Evolutionary conservation across 1,140 invertebrate genomes (phyloP).

Genomic region (Asbolus verrucosus): DNA sequence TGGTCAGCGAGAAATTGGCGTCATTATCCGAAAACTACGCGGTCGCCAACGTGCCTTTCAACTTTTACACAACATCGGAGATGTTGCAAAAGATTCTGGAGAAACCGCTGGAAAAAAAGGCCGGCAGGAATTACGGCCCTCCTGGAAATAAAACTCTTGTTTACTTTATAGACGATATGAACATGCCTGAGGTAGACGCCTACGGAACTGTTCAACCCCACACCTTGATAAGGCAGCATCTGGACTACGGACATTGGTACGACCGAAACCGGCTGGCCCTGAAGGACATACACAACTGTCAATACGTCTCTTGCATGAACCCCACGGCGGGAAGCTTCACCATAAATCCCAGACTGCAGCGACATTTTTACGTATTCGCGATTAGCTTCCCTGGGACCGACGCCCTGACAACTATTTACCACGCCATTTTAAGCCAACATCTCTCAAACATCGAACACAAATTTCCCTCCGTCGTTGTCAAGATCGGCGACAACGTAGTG

Average conservation of each 20-base stretch:
- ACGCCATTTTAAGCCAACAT: conserved; percentile 89
- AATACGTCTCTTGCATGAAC: conserved; percentile 98
- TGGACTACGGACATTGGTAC: conserved; percentile 97
- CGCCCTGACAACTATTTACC: conserved; percentile 90
- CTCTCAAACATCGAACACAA: conserved; percentile 83
- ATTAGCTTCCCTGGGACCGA: conserved; percentile 91
- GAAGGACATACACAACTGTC: conserved; percentile 97
- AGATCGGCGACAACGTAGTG: conserved; percentile 78
- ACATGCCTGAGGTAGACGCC: conserved; percentile 94
- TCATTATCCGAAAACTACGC: conserved; percentile 88
- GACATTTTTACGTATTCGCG: conserved; percentile 95
- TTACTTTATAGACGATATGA: conserved; percentile 98
- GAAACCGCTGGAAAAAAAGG: conserved; percentile 97
- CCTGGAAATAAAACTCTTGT: conserved; percentile 94
- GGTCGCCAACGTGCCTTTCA: conserved; percentile 93
- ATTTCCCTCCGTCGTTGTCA: conserved; percentile 74
- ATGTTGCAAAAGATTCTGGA: conserved; percentile 96
- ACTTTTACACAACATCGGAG: conserved; percentile 96
- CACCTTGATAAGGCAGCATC: conserved; percentile 93
- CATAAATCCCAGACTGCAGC: conserved; percentile 92
- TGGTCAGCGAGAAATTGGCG: conserved; percentile 88
- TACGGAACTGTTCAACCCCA: conserved; percentile 97
- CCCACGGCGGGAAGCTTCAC: conserved; percentile 97
- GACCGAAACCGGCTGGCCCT: conserved; percentile 90
- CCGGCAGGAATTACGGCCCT: conserved; percentile 94